These are phyloP conservation scores for Microctenopoma steveboyesi DNA, from an alignment of 2,797 vertebrate genomes.

Conservation along the genomic window DNA sequence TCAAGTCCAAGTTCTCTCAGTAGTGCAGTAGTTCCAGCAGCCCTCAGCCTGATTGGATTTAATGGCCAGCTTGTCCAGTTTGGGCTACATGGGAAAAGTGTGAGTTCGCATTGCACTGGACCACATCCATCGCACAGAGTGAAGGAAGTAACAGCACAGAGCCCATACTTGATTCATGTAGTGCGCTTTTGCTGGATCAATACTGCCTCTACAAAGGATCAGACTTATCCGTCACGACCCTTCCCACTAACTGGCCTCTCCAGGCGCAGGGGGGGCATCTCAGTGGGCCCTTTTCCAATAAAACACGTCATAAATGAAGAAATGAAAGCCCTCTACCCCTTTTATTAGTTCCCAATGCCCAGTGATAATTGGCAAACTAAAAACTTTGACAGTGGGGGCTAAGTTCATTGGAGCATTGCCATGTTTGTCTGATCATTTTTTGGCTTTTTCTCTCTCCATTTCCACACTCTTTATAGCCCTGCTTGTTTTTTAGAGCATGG, in stretches of 20 bases:
- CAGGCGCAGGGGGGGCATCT: conserved; percentile 22
- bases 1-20: not conserved
- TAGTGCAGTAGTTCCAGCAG: not conserved
- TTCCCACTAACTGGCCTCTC: conserved; percentile 66
- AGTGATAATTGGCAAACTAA: conserved; percentile 25
- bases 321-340: not conserved
- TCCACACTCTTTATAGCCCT: conserved; percentile 46
- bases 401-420: conserved; percentile 46
- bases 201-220: conserved; percentile 78
- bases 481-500: conserved; percentile 62
- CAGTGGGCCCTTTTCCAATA: conserved; percentile 38
- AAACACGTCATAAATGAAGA: conserved; percentile 53
- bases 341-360: conserved; percentile 16
- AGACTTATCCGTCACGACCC: conserved; percentile 75
- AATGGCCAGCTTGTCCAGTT: conserved; percentile 49
- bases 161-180: conserved; percentile 79
- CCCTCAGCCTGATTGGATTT: conserved; percentile 38
- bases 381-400: conserved; percentile 30
- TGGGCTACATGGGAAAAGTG: conserved; percentile 29
- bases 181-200: conserved; percentile 77
- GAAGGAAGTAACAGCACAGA: conserved; percentile 47
- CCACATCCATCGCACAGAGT: conserved; percentile 54
- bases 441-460: conserved; percentile 17
- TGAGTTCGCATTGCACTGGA: conserved; percentile 36
- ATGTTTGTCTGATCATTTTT: conserved; percentile 13